Evolutionary conservation across 92 coral and sea anemone genomes (phyloP), one percentile per base, ranked within the genome.

Genomic region (Porites divaricata): DNA sequence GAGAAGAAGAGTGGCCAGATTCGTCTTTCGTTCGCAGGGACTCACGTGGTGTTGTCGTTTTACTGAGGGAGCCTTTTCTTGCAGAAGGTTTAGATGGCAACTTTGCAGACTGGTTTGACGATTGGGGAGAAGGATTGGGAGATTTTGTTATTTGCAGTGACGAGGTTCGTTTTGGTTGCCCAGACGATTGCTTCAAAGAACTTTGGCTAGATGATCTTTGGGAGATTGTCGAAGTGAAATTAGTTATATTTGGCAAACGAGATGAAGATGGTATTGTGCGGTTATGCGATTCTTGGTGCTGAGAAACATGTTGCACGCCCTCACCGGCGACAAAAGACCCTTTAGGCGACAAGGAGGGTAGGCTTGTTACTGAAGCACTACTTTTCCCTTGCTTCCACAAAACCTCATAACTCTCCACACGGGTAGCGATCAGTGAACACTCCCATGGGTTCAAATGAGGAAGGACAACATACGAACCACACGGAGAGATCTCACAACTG

Each of bases 381-480:
- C n/a, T 48, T 8, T 22, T 70, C 59, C 23, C 62, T 63, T 72
- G 86, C 24, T 72, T 61, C 86, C 71, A 72, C 23, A 82, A 45
- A 16, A 15, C 35, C 17, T 82, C 79, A 10, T 72, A 82, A 51
- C 61, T 26, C 68, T 72, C 93, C 21, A 77, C 77, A 24, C 86
- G 86, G 8, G 90, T 63, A 14, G 93, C 72, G 68, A 89, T 75
- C 21, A 87, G 73, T 12, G 81, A 88, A 68, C 91, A 68, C 67
- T 97, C 99, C 1, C 93, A 89, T 54, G 95, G 83, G 67, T 81
- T 82, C 51, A 97, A 71, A 25, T 77, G 90, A 41, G 99, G 99
- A n/a, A 97, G 92, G 20, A 95, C 79, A 8, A 95, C 96, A 89
- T 97, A 95, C 1, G 99, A 95, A 8, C 95, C 75, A 62, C 84